Evolutionary conservation across 2,113 vertebrate species (phyloP), one percentile per base, ranked within the genome.

Genomic region (Recurvirostra avosetta): DNA sequence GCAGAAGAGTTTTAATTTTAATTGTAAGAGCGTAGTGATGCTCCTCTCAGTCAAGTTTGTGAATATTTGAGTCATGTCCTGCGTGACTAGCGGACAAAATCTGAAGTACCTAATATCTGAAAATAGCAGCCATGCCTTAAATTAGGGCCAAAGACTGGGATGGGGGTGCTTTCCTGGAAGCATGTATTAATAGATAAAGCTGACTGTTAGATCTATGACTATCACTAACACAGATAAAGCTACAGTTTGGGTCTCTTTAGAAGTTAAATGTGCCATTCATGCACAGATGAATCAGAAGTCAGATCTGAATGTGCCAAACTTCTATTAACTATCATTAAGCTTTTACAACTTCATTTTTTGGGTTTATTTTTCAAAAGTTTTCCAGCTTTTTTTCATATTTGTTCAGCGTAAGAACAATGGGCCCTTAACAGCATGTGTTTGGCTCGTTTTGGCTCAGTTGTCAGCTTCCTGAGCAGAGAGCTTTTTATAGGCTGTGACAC

Each of bases 61-160:
- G 71, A 86, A 71, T 84, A 63, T 92, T 82, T 95, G 88, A 92
- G 72, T 96, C 90, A 88, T 66, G 49, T 82, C 73, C 59, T 70
- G 41, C 6, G 0, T 80, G 79, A 95, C 6, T 2, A 90, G 72
- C 52, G 59, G 34, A 78, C 75, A 92, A 90, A 94, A 92, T 65
- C 79, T 40, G 18, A 92, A 83, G 27, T 80, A 74, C 17, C 56
- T 88, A 76, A 45, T 67, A 36, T 22, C 50, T 84, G 72, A 93
- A 96, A 96, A 96, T 90, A 92, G 82, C 67, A 90, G 29, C n/a
- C 4, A 3, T 95, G 41, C 36, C 82, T 93, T 84, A 86, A 90
- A 77, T 86, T 92, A 94, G 40, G 65, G 50, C 27, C 41, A 75
- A 91, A 91, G 61, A 30, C 21, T 77, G 59, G 32, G 53, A 47